Evolutionary conservation across 2,113 vertebrate genomes (phyloP).

Genomic region (Gorilla gorilla): DNA sequence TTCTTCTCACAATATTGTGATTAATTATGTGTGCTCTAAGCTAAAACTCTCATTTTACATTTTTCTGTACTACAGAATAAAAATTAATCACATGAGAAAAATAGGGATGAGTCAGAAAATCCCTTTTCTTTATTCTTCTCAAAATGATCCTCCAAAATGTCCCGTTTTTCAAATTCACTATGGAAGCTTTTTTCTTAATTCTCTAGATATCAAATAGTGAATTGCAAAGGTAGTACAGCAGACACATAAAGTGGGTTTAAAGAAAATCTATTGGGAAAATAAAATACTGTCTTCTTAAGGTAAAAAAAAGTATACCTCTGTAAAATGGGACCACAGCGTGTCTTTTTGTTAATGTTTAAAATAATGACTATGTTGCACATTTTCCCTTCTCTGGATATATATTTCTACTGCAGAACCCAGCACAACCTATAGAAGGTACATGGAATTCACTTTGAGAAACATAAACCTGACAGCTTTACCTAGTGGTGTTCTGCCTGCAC

Average conservation of each 20-base stretch:
- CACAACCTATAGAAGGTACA: neutral
- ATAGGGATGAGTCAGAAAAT: neutral
- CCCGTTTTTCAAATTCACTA: constrained; percentile 21
- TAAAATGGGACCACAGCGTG: neutral
- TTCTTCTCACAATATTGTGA: neutral
- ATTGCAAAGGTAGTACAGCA: neutral
- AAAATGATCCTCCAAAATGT: neutral
- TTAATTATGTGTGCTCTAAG: neutral
- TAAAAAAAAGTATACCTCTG: neutral
- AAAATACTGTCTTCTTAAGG: neutral
- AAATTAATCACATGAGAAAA: constrained; percentile 20
- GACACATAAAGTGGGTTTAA: neutral
- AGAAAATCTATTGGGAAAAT: neutral
- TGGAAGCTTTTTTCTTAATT: neutral
- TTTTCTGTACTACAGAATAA: constrained; percentile 25
- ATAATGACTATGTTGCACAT: neutral
- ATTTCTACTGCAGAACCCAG: neutral
- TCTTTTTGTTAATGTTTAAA: neutral
- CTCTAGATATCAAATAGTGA: neutral
- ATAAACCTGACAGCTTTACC: neutral
- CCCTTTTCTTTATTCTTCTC: neutral
- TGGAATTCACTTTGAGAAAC: neutral
- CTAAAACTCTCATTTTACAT: neutral
- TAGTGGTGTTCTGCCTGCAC: neutral
- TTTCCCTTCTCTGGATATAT: rapidly evolving